Evolutionary conservation across 2,888 invertebrate species (phyloP).

Genomic region (Sylvicola cinctus): DNA sequence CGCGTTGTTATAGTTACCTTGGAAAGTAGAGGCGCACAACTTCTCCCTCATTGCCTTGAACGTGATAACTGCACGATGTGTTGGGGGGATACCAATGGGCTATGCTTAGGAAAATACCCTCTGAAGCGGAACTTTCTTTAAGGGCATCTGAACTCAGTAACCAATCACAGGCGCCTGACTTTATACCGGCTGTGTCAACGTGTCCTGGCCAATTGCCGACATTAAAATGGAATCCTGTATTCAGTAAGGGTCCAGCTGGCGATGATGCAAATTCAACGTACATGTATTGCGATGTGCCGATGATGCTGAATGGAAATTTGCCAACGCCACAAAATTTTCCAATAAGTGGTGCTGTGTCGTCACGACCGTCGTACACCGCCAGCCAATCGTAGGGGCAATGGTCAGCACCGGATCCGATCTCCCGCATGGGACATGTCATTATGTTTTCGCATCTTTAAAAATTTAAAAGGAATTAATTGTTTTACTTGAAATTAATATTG

Average conservation of each 20-base stretch:
- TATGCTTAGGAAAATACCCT: constrained; percentile 76
- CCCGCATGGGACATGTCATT: constrained; percentile 85
- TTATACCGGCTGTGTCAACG: constrained; percentile 71
- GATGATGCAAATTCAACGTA: constrained; percentile 80
- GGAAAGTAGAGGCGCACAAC: constrained; percentile 80
- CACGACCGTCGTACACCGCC: constrained; percentile 74
- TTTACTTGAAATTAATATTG: too few relatives aligned
- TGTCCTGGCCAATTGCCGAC: constrained; percentile 89
- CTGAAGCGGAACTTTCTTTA: constrained; percentile 55
- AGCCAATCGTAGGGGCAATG: constrained; percentile 83
- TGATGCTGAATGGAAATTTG: constrained; percentile 84
- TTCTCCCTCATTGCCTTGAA: constrained; percentile 69
- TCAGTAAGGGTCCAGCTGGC: constrained; percentile 70
- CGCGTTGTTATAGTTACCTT: constrained; percentile 30
- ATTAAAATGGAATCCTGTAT: constrained; percentile 88
- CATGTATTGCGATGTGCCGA: constrained; percentile 69
- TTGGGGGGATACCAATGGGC: constrained; percentile 90
- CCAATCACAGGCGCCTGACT: constrained; percentile 78
- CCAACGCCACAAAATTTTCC: constrained; percentile 87
- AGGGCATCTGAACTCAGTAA: constrained; percentile 63
- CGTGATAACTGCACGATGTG: constrained; percentile 77
- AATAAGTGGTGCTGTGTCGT: constrained; percentile 68
- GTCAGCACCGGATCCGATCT: constrained; percentile 68
- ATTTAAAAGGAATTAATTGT: neutral
- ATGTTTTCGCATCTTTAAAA: constrained; percentile 62